These are phyloP conservation scores for Carassius auratus DNA, from an alignment of 2,113 vertebrate species.

Conservation along the genomic window DNA sequence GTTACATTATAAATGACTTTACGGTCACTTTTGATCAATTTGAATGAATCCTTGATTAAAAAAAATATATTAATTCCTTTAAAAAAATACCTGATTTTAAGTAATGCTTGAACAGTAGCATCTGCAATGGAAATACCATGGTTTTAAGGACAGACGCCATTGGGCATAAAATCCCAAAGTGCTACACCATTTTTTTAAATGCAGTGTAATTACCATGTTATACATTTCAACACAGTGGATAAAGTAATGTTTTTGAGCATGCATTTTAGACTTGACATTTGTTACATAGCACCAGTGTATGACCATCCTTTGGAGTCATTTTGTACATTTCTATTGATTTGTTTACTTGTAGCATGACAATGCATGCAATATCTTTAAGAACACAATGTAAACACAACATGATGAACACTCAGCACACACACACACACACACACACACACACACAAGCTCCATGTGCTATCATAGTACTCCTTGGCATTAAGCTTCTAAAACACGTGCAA, in stretches of 20 bases:
- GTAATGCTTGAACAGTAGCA: background rate
- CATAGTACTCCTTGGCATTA: background rate
- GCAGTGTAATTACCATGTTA: background rate
- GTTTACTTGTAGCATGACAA: background rate
- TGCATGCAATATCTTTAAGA: background rate
- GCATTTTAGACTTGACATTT: no score
- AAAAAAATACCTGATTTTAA: background rate
- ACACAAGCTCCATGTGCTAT: background rate
- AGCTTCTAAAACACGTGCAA: background rate
- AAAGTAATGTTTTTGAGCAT: background rate
- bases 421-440: background rate
- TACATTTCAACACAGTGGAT: background rate
- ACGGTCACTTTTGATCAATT: background rate
- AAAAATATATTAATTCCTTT: background rate
- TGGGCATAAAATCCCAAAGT: background rate
- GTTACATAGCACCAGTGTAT: no score
- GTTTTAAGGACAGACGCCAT: background rate
- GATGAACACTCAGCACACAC: background rate
- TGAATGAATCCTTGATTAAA: background rate
- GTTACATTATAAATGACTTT: background rate
- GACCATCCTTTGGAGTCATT: background rate
- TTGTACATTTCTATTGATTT: background rate
- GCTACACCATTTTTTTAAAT: background rate
- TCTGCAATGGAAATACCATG: background rate
- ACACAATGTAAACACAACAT: background rate